Evolutionary conservation across 2,888 invertebrate genomes (phyloP).

Genomic region (Brassicogethes aeneus): DNA sequence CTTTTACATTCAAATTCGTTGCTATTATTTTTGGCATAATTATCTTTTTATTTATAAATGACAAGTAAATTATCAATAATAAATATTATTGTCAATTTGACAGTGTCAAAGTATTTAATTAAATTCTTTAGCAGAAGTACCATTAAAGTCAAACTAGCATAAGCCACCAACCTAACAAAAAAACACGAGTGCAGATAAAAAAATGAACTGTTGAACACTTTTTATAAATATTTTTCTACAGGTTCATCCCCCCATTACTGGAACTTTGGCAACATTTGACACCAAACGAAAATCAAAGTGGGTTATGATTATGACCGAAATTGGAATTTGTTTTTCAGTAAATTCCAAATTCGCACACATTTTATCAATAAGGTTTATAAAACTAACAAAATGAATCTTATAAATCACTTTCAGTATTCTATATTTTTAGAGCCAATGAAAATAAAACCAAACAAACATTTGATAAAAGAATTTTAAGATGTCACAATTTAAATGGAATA

Average conservation of each 20-base stretch:
- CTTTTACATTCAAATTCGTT: too few species aligned
- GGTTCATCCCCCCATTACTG: slow-evolving; percentile 43
- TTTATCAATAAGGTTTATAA: slow-evolving; percentile 36
- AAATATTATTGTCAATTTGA: too few species aligned
- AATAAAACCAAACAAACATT: not conserved
- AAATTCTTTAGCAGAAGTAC: too few species aligned
- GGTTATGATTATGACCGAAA: slow-evolving; percentile 53
- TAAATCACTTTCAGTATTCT: too few species aligned
- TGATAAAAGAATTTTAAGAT: slow-evolving; percentile 25
- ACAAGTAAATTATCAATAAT: too few species aligned
- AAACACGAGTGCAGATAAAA: too few species aligned
- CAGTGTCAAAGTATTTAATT: too few species aligned
- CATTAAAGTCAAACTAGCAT: too few species aligned
- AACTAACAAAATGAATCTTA: slow-evolving; percentile 3
- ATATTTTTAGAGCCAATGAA: not conserved
- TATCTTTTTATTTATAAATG: too few species aligned
- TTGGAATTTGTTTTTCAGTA: slow-evolving; percentile 54
- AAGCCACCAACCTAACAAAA: too few species aligned
- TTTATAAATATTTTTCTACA: slow-evolving; percentile 20
- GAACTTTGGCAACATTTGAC: slow-evolving; percentile 44
- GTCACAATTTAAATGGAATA: slow-evolving; percentile 41
- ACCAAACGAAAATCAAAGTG: slow-evolving; percentile 35
- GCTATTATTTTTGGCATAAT: too few species aligned
- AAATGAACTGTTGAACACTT: slow-evolving; percentile 7
- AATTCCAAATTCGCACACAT: slow-evolving; percentile 50